phyloP scores from a whole-genome alignment of 1,140 invertebrate genomes.

The Onthophagus taurus region DNA sequence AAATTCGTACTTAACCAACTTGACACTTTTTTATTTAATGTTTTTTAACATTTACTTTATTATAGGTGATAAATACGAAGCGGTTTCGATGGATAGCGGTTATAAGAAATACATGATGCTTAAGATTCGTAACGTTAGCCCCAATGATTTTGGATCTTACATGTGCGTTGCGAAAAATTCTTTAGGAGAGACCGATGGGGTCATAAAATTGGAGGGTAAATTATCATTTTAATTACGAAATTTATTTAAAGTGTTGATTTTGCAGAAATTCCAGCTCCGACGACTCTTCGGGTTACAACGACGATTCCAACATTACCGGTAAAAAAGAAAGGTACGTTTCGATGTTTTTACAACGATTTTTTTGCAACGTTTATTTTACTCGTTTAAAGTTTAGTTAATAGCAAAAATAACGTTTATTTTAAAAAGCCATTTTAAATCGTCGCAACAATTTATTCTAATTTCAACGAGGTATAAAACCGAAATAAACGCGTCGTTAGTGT shows the following conservation, averaged over 20 bases:
- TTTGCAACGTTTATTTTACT: no score
- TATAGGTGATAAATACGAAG: slow-evolving; percentile 78
- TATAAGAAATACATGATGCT: slow-evolving; percentile 85
- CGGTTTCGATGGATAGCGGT: slow-evolving; percentile 63
- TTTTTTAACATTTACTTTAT: no score
- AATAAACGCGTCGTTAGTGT: no score
- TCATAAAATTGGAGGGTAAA: slow-evolving; percentile 87
- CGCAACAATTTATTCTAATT: no score
- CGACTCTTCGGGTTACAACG: slow-evolving; percentile 30
- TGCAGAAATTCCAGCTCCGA: slow-evolving; percentile 37
- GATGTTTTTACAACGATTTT: no score
- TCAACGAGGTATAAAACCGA: no score
- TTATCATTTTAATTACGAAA: background rate
- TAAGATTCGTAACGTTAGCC: slow-evolving; percentile 69
- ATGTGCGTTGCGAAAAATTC: slow-evolving; percentile 92
- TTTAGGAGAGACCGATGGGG: slow-evolving; percentile 82
- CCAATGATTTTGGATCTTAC: slow-evolving; percentile 76
- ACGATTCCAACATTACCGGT: slow-evolving; percentile 24
- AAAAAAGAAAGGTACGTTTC: slow-evolving; percentile 37
- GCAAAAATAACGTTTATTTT: no score
- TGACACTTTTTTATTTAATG: no score
- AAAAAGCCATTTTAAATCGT: no score
- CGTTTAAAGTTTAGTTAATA: no score
- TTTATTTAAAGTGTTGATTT: slow-evolving; percentile 1
- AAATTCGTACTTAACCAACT: no score